Evolutionary conservation across 2,888 invertebrate genomes (phyloP).

Genomic region (Drosophila crucigera): DNA sequence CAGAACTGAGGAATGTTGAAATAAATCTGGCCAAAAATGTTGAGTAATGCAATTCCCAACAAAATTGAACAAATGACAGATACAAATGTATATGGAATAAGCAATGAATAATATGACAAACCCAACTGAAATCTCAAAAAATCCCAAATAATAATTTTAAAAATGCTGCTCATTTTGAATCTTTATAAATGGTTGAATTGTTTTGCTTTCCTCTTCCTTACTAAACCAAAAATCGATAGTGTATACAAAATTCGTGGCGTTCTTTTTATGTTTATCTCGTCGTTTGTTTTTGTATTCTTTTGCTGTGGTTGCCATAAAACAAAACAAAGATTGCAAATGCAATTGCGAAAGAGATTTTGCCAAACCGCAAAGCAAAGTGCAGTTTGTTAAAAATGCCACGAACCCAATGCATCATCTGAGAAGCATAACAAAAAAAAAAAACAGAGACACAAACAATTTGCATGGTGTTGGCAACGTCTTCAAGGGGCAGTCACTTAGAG

Average conservation of each 20-base stretch:
- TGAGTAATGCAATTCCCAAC: slow-evolving; percentile 4
- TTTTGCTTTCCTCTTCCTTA: slow-evolving; percentile 6
- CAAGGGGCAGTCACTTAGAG: slow-evolving; percentile 17
- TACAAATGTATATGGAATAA: not conserved
- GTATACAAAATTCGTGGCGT: slow-evolving; percentile 12
- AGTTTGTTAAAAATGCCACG: slow-evolving; percentile 56
- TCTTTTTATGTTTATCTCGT: slow-evolving; percentile 4
- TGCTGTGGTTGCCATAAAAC: slow-evolving; percentile 26
- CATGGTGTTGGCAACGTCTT: slow-evolving; percentile 33
- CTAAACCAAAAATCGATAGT: slow-evolving; percentile 3
- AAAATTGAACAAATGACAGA: not conserved
- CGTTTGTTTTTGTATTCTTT: slow-evolving; percentile 23
- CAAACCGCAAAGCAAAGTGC: slow-evolving; percentile 31
- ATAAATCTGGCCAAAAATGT: not conserved
- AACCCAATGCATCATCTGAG: slow-evolving; percentile 30
- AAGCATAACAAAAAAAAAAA: slow-evolving; percentile 8
- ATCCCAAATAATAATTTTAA: not conserved
- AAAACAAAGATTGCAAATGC: slow-evolving; percentile 33
- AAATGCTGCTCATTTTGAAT: not conserved
- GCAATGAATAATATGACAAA: not conserved
- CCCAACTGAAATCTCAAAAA: not conserved
- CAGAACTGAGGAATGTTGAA: slow-evolving; percentile 10
- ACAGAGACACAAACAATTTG: slow-evolving; percentile 20
- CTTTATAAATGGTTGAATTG: not conserved
- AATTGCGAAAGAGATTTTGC: slow-evolving; percentile 43